Evolutionary conservation across 1,140 invertebrate species (phyloP).

Genomic region (Cydia strobilella): DNA sequence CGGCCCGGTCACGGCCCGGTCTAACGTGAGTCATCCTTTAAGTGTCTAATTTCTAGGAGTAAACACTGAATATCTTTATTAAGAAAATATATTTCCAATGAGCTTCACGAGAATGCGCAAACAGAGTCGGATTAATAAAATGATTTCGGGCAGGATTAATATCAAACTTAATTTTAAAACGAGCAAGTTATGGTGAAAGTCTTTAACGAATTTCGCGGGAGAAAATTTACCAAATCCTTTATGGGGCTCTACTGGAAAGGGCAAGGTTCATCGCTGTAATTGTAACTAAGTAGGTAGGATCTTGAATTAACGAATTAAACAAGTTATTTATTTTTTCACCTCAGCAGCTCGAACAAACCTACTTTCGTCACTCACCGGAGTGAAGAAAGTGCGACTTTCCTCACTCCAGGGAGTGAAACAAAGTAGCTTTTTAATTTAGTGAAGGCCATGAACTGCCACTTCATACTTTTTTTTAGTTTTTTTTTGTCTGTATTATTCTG

Average conservation of each 20-base stretch:
- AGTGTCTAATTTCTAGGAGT: conserved; percentile 9
- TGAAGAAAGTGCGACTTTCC: too few species aligned
- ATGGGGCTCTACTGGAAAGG: not conserved
- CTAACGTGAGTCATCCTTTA: too few species aligned
- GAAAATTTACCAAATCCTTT: conserved; percentile 7
- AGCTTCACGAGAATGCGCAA: not conserved
- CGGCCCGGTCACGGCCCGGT: too few species aligned
- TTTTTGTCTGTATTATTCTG: too few species aligned
- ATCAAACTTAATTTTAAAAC: conserved; percentile 23
- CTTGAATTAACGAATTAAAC: not conserved
- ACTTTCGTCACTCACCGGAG: too few species aligned
- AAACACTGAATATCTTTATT: not conserved
- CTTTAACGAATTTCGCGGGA: conserved; percentile 1
- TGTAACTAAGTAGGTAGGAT: not conserved
- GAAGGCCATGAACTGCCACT: too few species aligned
- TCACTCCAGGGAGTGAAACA: too few species aligned
- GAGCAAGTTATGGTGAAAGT: not conserved
- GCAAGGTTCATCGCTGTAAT: not conserved
- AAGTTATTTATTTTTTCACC: too few species aligned
- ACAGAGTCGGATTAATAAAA: conserved; percentile 17
- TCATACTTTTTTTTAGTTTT: too few species aligned
- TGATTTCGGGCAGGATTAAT: conserved; percentile 18
- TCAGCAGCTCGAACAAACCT: too few species aligned
- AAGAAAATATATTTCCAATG: not conserved
- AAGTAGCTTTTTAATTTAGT: too few species aligned